phyloP scores from a whole-genome alignment of 2,888 invertebrate genomes.

The Nomada fucata region DNA sequence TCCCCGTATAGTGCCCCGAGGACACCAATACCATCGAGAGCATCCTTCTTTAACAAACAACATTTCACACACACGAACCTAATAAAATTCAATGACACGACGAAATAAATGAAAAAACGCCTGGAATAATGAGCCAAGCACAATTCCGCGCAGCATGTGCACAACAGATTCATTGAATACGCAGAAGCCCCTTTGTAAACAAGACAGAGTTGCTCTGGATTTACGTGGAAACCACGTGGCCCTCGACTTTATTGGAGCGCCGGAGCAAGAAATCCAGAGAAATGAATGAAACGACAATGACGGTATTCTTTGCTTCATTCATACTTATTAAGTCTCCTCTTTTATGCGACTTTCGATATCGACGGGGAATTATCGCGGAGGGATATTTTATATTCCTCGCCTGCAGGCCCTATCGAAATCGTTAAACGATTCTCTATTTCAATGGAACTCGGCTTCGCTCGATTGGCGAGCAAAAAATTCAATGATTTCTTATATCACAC shows the following conservation, averaged over 20 bases:
- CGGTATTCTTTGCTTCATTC: slow-evolving; percentile 41
- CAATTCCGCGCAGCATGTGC: slow-evolving; percentile 14
- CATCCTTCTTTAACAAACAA: too few relatives aligned
- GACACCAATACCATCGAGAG: too few relatives aligned
- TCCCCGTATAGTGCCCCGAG: too few relatives aligned
- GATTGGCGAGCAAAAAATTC: neutral
- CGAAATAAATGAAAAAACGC: neutral
- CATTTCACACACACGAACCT: too few relatives aligned
- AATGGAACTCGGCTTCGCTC: neutral
- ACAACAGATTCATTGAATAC: slow-evolving; percentile 37
- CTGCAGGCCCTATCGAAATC: slow-evolving; percentile 18
- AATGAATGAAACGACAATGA: slow-evolving; percentile 75
- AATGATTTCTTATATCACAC: neutral
- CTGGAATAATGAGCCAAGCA: neutral
- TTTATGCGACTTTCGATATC: slow-evolving; percentile 40
- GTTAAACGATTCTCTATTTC: neutral
- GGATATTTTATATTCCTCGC: slow-evolving; percentile 50
- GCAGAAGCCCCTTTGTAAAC: slow-evolving; percentile 45
- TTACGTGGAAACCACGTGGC: slow-evolving; percentile 34
- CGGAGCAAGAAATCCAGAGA: slow-evolving; percentile 51
- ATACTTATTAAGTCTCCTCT: slow-evolving; percentile 51
- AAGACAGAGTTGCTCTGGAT: slow-evolving; percentile 19
- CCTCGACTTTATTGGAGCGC: slow-evolving; percentile 44
- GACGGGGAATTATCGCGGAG: slow-evolving; percentile 41
- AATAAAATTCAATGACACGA: too few relatives aligned